Base-by-base conservation (phyloP, 2,888 invertebrate species). In the Bedellia somnulentella region DNA sequence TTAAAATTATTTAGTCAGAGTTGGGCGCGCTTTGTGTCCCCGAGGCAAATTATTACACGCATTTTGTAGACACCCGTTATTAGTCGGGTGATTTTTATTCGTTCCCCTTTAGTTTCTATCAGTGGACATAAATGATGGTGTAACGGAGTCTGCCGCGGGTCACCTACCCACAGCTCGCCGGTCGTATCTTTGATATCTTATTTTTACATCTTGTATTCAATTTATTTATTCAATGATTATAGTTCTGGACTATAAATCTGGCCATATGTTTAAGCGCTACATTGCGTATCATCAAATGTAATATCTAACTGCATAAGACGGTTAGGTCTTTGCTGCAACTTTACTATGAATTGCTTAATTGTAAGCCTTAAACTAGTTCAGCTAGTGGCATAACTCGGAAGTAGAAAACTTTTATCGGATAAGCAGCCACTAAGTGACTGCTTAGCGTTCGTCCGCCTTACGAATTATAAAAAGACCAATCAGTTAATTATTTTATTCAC, bases 401-500 rank as follows among this genome's bases (percentile, higher is more conserved):
- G n/a, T n/a, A n/a, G n/a, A n/a, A n/a, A n/a, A n/a, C n/a, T n/a
- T n/a, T n/a, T 61, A 67, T 70, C 66, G 55, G 70, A 71, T 71
- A 63, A 57, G 42, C 5, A 12, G 24, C 9, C 17, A 27, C 27
- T 27, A 27, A 27, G 27, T 27, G 27, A 11, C 27, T 56, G 58
- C 56, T 51, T 57, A 49, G 33, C 45, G 47, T 47, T 48, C 47
- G 43, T 52, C 50, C 49, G 48, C 60, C 59, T 67, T 67, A 70
- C 68, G 67, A 68, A 70, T 73, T 71, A 73, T 68, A 73, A 70
- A 73, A 71, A 73, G 63, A 71, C 70, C 64, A 61, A 67, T 68
- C 73, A 59, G 71, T 67, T 73, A 73, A 75, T 75, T 71, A 73
- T 71, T 71, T 70, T 60, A 70, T 71, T 67, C 68, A 68, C 58